Evolutionary conservation across 2,797 vertebrate species (phyloP), one percentile per base, ranked within the genome.

Genomic region (Cirrhinus molitorella): DNA sequence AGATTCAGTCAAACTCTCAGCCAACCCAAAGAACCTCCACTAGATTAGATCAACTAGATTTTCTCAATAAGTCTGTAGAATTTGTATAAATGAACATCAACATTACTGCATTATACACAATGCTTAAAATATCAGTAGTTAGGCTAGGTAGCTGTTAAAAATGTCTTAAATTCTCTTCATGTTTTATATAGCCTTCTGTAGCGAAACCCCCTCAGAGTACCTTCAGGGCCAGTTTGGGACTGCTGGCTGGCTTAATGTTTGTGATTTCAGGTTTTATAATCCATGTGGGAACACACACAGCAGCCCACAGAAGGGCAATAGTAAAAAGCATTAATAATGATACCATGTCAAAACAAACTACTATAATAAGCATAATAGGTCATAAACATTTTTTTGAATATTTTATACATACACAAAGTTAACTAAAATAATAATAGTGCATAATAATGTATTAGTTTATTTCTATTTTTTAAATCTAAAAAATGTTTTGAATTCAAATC

Each of bases 321-420:
- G 59, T 31, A 7, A 45, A 63, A 25, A n/a, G 57, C 25, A n/a
- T 49, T 49, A 49, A 78, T 49, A 49, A 78, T 47, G 47, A 63
- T 63, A 6, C 31, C 19, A 78, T 77, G 40, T 45, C 74, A 77
- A 28, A 45, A 61, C 74, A 45, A 76, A 61, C 14, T 76, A 61
- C 37, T 23, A 43, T 37, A 6, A 49, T 43, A 57, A 61, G 23
- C 37, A 11, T 28, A 19, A 31, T 45, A 55, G 23, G 74, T 59
- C 55, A 61, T 21, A 17, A 28, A 49, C 47, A 74, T 75, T 40
- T 23, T 21, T 16, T 4, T 8, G n/a, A 53, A 47, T 63, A 47
- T 77, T 76, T 47, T 61, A 40, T 28, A 28, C 55, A 76, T 75
- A 59, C 23, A 61, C 16, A 28, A 45, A 45, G 45, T 23, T 34